Evolutionary conservation across 2,113 vertebrate genomes (phyloP), one percentile per base, ranked within the genome.

Genomic region (Silurus asotus): DNA sequence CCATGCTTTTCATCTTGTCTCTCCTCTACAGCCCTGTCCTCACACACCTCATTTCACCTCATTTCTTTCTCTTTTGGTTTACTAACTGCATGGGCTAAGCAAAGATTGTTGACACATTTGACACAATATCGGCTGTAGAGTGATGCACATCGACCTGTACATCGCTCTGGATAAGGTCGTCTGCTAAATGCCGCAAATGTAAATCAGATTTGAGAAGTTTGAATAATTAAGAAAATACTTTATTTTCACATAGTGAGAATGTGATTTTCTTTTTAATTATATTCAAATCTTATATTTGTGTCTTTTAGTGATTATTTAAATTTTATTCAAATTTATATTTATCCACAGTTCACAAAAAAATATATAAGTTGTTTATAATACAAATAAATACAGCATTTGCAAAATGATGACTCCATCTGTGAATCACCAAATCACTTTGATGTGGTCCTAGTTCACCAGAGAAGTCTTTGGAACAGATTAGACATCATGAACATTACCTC

Each of bases 1-100:
- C 83, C 79, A 74, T 85, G 83, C 86, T 87, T 67, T 78, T 84
- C 84, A 85, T 65, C 84, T 62, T 86, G 70, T 87, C 80, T 86
- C 86, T 51, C 83, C 81, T 87, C 86, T 20, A 59, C 83, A 89
- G 86, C 84, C 49, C 69, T 65, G 82, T 78, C 74, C 37, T 84
- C 77, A 79, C 53, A 69, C 49, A 48, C 58, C 55, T 70, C 64
- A 81, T 79, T 87, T 79, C 85, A 83, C 79, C 64, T 76, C 86
- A 82, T 69, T 75, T 74, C 37, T 8, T 81, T 67, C 58, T 76
- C 76, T 28, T 49, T 61, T 61, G 56, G 28, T 65, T 65, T 62
- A 84, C 51, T 17, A 9, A 84, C 2, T 51, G 56, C 59, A 82
- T 51, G 37, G 20, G 28, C 56, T 58, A 74, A 64, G 48, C 62